Conservation (phyloP, 2,888 invertebrate genomes). For the Orchesella flavescens region DNA sequence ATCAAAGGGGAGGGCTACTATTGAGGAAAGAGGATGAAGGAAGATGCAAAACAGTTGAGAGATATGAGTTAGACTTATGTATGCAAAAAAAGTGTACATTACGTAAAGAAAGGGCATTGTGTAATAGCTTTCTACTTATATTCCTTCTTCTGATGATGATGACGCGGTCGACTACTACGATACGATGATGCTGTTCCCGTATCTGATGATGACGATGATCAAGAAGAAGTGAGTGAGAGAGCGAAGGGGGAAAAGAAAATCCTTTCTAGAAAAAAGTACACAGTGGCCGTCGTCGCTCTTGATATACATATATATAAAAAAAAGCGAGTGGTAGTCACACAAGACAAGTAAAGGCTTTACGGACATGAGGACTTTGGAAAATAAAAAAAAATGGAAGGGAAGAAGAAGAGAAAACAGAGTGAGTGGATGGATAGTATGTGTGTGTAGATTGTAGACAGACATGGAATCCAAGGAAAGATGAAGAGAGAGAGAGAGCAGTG, state of each 20-base stretch:
- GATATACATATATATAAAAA: neutral
- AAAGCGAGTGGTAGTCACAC: neutral
- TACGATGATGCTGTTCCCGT: neutral
- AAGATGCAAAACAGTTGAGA: neutral
- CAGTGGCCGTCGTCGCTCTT: neutral
- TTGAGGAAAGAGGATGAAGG: neutral
- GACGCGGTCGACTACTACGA: slow-evolving; percentile 4
- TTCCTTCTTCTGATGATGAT: slow-evolving; percentile 28
- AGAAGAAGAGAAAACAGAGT: slow-evolving; percentile 3
- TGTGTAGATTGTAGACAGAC: neutral
- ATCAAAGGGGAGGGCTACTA: slow-evolving; percentile 8
- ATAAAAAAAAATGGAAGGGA: slow-evolving; percentile 31
- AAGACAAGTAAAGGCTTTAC: slow-evolving; percentile 4
- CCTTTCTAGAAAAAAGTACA: slow-evolving; percentile 10
- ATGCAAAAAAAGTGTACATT: slow-evolving; percentile 3
- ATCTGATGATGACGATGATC: slow-evolving; percentile 23
- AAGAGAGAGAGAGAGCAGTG: slow-evolving; percentile 11
- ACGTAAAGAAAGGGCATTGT: neutral
- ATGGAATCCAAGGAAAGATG: slow-evolving; percentile 15
- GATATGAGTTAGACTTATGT: neutral
- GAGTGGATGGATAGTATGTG: neutral
- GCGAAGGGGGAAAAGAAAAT: slow-evolving; percentile 1
- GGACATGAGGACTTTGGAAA: slow-evolving; percentile 34
- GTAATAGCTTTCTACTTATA: slow-evolving; percentile 6
- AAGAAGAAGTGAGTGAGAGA: slow-evolving; percentile 26